phyloP scores from a whole-genome alignment of 2,113 vertebrate genomes.

The Martes martes region DNA sequence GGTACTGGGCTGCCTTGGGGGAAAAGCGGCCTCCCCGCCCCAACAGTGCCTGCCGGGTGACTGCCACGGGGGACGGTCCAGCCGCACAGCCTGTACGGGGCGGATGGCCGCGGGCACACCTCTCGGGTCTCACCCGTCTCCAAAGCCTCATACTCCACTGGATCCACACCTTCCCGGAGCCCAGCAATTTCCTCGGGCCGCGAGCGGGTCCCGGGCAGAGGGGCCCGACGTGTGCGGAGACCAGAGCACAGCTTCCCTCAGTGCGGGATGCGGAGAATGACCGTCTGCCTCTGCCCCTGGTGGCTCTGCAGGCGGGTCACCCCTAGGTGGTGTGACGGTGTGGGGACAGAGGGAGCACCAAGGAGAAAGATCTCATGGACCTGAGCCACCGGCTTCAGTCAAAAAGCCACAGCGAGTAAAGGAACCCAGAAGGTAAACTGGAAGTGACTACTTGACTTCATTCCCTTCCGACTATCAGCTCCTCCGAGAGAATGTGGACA shows the following conservation, averaged over 20 bases:
- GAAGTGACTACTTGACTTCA: too few relatives aligned
- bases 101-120: rapidly evolving
- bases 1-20: not conserved
- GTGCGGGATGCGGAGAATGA: not conserved
- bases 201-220: rapidly evolving
- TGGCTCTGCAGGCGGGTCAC: not conserved
- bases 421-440: not conserved
- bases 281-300: too few relatives aligned
- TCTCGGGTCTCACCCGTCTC: not conserved
- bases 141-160: rapidly evolving
- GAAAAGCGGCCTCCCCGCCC: too few relatives aligned
- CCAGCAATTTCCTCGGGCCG: not conserved
- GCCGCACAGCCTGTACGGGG: too few relatives aligned
- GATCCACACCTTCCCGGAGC: not conserved
- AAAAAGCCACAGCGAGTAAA: not conserved
- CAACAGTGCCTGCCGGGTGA: not conserved
- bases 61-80: rapidly evolving
- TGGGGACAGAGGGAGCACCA: not conserved
- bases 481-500: not conserved
- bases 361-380: not conserved
- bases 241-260: not conserved
- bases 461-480: not conserved
- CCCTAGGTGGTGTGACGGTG: not conserved
- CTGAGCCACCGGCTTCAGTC: not conserved
- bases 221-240: rapidly evolving